A percentile compares a stretch with the other conserved stretches of the same genome.
Conservation (phyloP, 2,888 invertebrate species). For the Yponomeuta evonymella region DNA sequence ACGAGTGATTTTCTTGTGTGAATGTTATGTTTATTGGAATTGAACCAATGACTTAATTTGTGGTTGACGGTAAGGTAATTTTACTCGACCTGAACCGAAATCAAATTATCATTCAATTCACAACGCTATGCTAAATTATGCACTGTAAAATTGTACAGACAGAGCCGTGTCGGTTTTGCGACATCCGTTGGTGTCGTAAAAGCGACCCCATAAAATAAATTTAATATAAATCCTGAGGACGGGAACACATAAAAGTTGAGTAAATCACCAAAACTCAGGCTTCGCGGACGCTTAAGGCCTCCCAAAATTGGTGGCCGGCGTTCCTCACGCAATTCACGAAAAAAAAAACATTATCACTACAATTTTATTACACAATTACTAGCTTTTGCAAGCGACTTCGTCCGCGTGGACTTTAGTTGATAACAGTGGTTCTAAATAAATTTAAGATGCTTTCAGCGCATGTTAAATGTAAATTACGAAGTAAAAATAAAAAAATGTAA, state of each 20-base stretch:
- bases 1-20: no score
- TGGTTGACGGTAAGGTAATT: no score
- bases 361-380: no score
- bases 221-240: slow-evolving; percentile 65
- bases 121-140: background rate
- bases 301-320: background rate
- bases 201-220: slow-evolving; percentile 65
- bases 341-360: no score
- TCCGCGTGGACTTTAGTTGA: no score
- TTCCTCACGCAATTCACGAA: background rate
- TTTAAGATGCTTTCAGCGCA: no score
- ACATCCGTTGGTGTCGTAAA: slow-evolving; percentile 63
- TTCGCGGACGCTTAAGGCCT: slow-evolving; percentile 70
- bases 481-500: no score
- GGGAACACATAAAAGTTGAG: slow-evolving; percentile 72
- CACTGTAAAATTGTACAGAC: slow-evolving; percentile 6
- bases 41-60: no score
- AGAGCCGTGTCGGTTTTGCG: slow-evolving; percentile 26
- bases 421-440: no score
- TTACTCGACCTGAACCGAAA: background rate
- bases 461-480: no score
- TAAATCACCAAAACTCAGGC: slow-evolving; percentile 73
- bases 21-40: no score
- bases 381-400: no score
- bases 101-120: slow-evolving; percentile 6